Evolutionary conservation across 2,797 vertebrate species (phyloP).

Genomic region (Zalophus californianus): DNA sequence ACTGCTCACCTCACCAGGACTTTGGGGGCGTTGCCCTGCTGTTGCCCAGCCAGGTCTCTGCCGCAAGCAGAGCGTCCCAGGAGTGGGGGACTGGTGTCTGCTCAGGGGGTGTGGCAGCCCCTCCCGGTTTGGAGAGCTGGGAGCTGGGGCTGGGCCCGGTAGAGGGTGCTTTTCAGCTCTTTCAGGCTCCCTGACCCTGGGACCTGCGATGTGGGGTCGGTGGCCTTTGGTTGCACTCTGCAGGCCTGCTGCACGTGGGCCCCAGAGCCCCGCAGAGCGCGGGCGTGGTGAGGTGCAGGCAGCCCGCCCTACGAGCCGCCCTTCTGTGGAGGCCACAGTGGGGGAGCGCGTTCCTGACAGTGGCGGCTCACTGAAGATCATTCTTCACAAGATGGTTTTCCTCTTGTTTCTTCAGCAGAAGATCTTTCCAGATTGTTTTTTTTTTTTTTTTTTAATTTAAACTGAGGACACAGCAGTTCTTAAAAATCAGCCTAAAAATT

Average conservation of each 20-base stretch:
- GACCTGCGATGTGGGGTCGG: neutral
- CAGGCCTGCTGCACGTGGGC: neutral
- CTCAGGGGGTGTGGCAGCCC: no score
- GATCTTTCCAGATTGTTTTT: neutral
- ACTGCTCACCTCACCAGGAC: no score
- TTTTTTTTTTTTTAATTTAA: slow-evolving; percentile 11
- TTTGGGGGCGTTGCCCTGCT: neutral
- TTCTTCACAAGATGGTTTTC: neutral
- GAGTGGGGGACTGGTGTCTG: neutral
- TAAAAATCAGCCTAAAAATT: neutral
- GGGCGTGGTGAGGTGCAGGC: fast-evolving
- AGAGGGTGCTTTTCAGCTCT: neutral
- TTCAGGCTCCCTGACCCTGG: neutral
- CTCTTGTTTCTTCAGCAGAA: neutral
- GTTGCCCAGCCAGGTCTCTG: neutral
- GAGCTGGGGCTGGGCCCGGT: neutral
- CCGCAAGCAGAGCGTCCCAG: neutral
- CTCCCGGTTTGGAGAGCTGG: neutral
- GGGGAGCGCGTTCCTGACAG: no score
- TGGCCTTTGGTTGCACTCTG: neutral
- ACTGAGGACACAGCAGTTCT: neutral
- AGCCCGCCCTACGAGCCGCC: neutral
- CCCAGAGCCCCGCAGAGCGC: fast-evolving
- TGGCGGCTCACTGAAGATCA: neutral
- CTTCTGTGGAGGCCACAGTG: fast-evolving